These are phyloP conservation scores for Myrmophylax atrothorax DNA, from an alignment of 2,113 vertebrate genomes.

Conservation along the genomic window DNA sequence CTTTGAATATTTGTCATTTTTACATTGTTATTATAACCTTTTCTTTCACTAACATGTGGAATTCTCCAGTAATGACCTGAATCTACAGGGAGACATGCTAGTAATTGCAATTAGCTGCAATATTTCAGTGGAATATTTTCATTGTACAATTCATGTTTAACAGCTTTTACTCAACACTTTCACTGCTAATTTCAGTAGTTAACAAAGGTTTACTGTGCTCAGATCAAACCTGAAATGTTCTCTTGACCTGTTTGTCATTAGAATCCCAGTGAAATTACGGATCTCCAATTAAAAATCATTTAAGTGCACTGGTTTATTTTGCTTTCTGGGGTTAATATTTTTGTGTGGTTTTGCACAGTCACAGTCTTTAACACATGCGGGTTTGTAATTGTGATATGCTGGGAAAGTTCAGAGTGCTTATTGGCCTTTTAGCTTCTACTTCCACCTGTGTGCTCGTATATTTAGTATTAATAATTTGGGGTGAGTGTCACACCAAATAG, in stretches of 20 bases:
- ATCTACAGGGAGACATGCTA: neutral
- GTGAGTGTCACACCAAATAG: neutral
- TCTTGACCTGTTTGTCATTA: neutral
- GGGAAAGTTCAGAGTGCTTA: constrained; percentile 43
- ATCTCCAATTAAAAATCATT: constrained; percentile 39
- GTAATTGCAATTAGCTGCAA: neutral
- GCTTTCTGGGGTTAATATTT: neutral
- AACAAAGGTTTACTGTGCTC: neutral
- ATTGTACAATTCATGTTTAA: neutral
- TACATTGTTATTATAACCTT: constrained; percentile 15
- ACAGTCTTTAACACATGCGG: constrained; percentile 32
- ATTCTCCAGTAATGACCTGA: neutral
- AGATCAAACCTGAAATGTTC: neutral
- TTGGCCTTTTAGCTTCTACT: constrained; percentile 25
- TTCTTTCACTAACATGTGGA: neutral
- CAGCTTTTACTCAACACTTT: neutral
- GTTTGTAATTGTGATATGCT: constrained; percentile 54
- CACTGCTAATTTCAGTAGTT: constrained; percentile 9
- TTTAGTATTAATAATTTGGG: neutral
- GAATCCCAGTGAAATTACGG: constrained; percentile 37
- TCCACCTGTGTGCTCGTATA: neutral
- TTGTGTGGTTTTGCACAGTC: neutral
- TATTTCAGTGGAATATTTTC: neutral
- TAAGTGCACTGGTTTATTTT: constrained; percentile 34
- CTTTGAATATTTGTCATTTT: constrained; percentile 39